Conservation (phyloP, 2,797 vertebrate species). For the Periophthalmus magnuspinnatus region DNA sequence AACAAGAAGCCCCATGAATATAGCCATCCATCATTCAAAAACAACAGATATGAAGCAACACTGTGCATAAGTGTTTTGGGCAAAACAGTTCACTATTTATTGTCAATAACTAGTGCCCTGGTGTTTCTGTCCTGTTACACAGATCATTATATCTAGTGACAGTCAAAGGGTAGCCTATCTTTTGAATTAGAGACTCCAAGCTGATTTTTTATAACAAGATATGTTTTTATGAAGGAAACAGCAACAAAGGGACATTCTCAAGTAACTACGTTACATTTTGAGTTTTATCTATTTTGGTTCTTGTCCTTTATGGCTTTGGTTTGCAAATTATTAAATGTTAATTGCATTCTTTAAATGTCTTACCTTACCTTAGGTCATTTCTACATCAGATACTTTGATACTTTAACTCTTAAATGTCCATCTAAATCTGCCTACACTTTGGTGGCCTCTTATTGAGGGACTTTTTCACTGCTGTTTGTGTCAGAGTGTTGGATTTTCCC, state of each 20-base stretch:
- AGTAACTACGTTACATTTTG: neutral
- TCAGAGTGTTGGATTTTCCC: conserved; percentile 41
- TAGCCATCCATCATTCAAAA: too few species aligned
- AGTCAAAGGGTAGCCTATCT: too few species aligned
- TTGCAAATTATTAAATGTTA: neutral
- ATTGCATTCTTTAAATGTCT: neutral
- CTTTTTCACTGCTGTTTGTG: conserved; percentile 34
- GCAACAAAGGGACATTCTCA: neutral
- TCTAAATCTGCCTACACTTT: conserved; percentile 3
- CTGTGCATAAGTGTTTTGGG: conserved; percentile 42
- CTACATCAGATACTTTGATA: too few species aligned
- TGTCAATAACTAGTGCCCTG: conserved; percentile 44
- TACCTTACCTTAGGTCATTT: neutral
- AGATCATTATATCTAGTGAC: neutral
- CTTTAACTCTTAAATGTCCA: conserved; percentile 1
- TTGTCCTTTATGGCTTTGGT: neutral
- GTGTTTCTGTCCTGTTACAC: conserved; percentile 38
- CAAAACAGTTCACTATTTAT: conserved; percentile 45
- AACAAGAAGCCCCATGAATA: too few species aligned
- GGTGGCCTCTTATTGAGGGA: conserved; percentile 14
- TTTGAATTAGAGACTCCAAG: too few species aligned
- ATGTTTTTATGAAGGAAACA: neutral
- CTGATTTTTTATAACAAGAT: too few species aligned
- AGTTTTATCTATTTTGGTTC: neutral
- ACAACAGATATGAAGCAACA: neutral